Percentiles rank a stretch among this genome's conserved stretches.
Conservation (phyloP, 2,113 vertebrate species). For the Ceyx melanurus region DNA sequence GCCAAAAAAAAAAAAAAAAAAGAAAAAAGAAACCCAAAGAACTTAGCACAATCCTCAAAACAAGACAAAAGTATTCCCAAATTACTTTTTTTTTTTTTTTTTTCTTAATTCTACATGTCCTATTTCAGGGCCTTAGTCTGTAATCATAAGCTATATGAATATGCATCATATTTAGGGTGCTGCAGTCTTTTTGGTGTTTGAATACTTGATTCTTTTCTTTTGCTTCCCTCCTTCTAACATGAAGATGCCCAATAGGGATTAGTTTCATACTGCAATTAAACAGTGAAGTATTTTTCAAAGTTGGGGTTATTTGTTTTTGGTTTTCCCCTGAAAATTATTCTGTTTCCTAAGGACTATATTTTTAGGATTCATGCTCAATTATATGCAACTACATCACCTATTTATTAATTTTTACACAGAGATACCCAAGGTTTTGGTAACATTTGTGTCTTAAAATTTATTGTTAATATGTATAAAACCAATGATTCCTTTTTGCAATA, state of each 20-base stretch:
- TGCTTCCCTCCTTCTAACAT: not conserved
- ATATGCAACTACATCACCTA: not conserved
- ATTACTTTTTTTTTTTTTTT: not conserved
- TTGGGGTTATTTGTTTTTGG: not conserved
- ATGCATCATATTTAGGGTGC: not conserved
- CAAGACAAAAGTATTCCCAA: not conserved
- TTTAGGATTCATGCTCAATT: not conserved
- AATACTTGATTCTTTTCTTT: not conserved
- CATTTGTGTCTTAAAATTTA: not conserved
- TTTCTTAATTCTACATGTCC: not conserved
- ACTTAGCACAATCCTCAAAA: fast-evolving
- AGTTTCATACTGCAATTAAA: not conserved
- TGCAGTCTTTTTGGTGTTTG: not conserved
- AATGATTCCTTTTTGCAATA: not conserved
- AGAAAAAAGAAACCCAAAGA: fast-evolving
- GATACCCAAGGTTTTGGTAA: not conserved
- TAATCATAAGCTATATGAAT: not conserved
- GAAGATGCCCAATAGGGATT: not conserved
- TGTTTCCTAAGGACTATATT: not conserved
- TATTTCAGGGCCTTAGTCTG: not conserved
- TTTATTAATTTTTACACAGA: not conserved
- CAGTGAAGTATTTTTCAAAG: not conserved
- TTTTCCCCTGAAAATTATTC: not conserved
- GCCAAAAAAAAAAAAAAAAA: not conserved
- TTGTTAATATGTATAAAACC: not conserved